Base-by-base conservation (phyloP, 2,888 invertebrate genomes). In the Scaptomyza reducta region DNA sequence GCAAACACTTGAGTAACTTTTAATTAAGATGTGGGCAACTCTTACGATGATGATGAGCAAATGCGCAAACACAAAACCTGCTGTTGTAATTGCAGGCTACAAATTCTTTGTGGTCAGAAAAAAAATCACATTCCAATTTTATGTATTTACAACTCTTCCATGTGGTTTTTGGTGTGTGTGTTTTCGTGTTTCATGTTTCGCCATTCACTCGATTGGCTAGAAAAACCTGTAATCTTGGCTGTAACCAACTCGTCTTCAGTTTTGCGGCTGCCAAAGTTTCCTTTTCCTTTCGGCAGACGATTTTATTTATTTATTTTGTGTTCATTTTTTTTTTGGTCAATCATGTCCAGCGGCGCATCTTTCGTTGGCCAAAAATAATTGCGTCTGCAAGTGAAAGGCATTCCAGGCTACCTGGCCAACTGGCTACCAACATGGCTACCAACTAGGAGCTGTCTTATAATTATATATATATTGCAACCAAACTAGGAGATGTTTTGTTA, bases 131-230 rank as follows among this genome's bases (percentile, higher is more conserved):
- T 82, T 79, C 86, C 81, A 42, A 66, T 59, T 70, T 56, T 47
- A 46, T 61, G 50, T 73, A 60, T 69, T 25, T 40, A 54, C 49
- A 58, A 35, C 27, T 56, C 16, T 66, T 49, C 50, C 38, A 50
- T 45, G 18, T 55, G 27, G 13, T 29, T 40, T 46, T 2, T 22
- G 31, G n/a, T 33, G 18, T 49, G 42, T 51, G 35, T 45, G 45
- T 59, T 22, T 22, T 57, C 76, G 79, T 82, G 68, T 77, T 77
- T 87, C 78, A 78, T 80, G 65, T 80, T 81, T 87, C 85, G 87
- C 87, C 77, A 50, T 51, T 62, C 73, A 65, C 58, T 57, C 16
- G 60, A 55, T 46, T 44, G 56, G 60, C 69, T 70, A 79, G 71
- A 77, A 77, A 81, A 87, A 87, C 76, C 78, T 25, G 74, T 56